Evolutionary conservation across 53 echinoderm and acorn worm species (phyloP), one percentile per base, ranked within the genome.

Genomic region (Echinometra lucunter): DNA sequence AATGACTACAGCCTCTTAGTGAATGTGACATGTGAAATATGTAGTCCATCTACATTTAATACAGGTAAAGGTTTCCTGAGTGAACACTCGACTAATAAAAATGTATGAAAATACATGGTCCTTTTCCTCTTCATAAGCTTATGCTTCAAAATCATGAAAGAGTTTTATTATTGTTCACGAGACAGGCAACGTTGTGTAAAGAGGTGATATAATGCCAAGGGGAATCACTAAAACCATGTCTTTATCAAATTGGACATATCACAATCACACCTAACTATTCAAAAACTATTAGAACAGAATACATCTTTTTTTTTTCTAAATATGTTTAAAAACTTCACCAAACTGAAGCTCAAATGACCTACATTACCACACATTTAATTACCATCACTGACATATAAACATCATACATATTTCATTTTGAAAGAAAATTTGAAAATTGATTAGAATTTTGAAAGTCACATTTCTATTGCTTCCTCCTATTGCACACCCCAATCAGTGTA

Each of bases 31-130:
- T 2, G 12, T 34, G 34, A 70, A 70, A 70, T 2, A 70, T 67
- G 28, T 67, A 67, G 32, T 34, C 72, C 35, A 35, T 72, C 16
- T 30, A n/a, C n/a, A 16, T 30, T 25, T 63, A 25, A 10, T 30
- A 72, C n/a, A n/a, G n/a, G n/a, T n/a, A n/a, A n/a, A n/a, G n/a
- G 27, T 27, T 78, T 78, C 78, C 78, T 78, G 78, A 78, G 78
- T 78, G 78, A 42, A 21, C 19, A 17, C 13, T 40, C 21, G 42
- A 38, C 42, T 34, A 38, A 42, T 11, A 78, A 78, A 17, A 11
- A 6, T 72, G 10, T 17, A 40, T 4, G 0, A 70, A 34, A 70
- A 40, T 18, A 78, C 19, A 78, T 32, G 69, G 78, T 78, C 78
- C 19, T 4, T 42, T 42, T 78, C 7, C 13, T 11, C 42, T 40